Evolutionary conservation across 2,797 vertebrate species (phyloP), one percentile per base, ranked within the genome.

Genomic region (Champsocephalus gunnari): DNA sequence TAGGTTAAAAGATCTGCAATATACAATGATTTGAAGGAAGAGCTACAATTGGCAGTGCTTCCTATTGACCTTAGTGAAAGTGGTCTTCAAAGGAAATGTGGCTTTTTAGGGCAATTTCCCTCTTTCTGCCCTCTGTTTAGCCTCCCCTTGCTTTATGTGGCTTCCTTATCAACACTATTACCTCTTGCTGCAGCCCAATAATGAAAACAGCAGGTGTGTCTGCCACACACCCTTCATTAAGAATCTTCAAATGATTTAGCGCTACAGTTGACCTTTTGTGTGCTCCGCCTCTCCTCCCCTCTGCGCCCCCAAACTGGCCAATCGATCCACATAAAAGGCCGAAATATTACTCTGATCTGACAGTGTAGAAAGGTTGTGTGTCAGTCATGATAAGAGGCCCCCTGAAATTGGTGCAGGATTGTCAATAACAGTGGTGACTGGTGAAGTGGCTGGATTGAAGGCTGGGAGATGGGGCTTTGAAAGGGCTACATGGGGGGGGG

Each of bases 281-380:
- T 43, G 84, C 86, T 85, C 87, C 85, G 84, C 88, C 87, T 91
- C 75, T 80, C 81, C 84, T 80, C 80, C 81, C 85, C 83, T 88
- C 66, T 51, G 81, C 34, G 60, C 75, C 87, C 82, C 87, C 75
- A 85, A 93, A 92, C 86, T 38, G 80, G 83, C 89, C 91, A 83
- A 94, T 94, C 92, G 93, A 94, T 95, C 87, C 89, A 71, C 83
- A 87, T 93, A 90, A 95, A 94, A 94, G 93, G 92, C 92, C 91
- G 86, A 92, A 95, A 95, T 94, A 94, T 94, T 92, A 92, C 93
- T 94, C 89, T 92, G 92, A 93, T 94, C 93, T 93, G 95, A 94
- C 90, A 94, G 92, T 80, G 84, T 75, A 87, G 91, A 95, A 95
- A 95, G 94, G 93, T 94, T 93, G 93, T 84, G 92, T 92, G 90